Evolutionary conservation across 2,113 vertebrate genomes (phyloP).

Genomic region (Siniperca chuatsi): DNA sequence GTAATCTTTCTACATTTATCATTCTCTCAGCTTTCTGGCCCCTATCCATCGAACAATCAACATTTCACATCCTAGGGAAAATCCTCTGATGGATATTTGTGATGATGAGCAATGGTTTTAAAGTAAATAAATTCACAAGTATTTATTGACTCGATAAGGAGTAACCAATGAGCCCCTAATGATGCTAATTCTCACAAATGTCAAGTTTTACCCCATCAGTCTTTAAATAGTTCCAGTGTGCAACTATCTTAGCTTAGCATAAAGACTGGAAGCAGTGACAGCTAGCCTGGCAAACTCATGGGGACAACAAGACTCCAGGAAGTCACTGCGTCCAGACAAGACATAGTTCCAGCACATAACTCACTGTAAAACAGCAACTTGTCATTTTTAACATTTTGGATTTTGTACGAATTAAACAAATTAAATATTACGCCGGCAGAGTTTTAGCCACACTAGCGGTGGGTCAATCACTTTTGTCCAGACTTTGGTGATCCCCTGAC

Average conservation of each 20-base stretch:
- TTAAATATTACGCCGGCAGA: not conserved
- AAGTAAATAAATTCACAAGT: not conserved
- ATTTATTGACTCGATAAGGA: not conserved
- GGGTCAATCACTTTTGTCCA: no score
- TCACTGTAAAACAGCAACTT: no score
- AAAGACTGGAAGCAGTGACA: not conserved
- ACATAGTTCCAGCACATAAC: no score
- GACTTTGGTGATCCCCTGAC: no score
- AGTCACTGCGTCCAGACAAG: no score
- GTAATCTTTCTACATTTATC: conserved; percentile 30
- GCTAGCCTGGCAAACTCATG: not conserved
- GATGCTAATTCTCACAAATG: not conserved
- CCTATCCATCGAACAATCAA: not conserved
- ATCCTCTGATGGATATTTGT: conserved; percentile 35
- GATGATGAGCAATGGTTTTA: conserved; percentile 10
- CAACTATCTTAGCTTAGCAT: not conserved
- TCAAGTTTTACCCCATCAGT: not conserved
- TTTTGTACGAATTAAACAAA: not conserved
- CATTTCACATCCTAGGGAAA: conserved; percentile 11
- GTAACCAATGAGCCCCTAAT: not conserved
- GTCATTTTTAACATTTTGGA: not conserved
- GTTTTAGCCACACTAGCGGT: not conserved
- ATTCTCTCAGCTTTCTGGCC: not conserved
- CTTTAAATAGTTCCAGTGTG: not conserved
- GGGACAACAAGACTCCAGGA: not conserved